A percentile compares a stretch with the other conserved stretches of the same genome.
phyloP scores from a whole-genome alignment of 1,140 invertebrate species.

The Bradynema listronoti region DNA sequence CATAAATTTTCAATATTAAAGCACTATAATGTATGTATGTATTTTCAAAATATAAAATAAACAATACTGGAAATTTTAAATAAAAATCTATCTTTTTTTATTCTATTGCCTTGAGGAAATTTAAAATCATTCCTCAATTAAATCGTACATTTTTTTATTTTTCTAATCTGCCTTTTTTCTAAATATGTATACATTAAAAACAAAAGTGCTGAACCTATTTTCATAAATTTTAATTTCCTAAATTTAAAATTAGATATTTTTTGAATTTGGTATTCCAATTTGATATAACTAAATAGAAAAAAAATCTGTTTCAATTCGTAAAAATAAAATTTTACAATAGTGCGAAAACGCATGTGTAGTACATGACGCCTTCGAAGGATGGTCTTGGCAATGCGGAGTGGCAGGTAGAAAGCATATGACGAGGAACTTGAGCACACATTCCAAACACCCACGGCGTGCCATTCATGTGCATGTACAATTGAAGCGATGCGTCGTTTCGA shows the following conservation, averaged over 20 bases:
- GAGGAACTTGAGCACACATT: constrained; percentile 73
- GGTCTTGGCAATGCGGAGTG: constrained; percentile 70
- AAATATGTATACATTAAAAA: background rate
- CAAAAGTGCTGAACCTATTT: background rate
- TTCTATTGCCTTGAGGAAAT: background rate
- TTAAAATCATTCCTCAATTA: no score
- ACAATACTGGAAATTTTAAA: no score
- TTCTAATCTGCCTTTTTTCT: background rate
- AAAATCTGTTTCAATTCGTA: background rate
- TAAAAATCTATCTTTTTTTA: background rate
- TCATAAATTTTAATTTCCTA: background rate
- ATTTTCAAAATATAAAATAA: no score
- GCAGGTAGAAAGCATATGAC: constrained; percentile 70
- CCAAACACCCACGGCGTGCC: constrained; percentile 68
- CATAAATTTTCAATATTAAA: no score
- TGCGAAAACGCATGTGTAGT: constrained; percentile 65
- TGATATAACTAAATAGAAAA: background rate
- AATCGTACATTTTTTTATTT: no score
- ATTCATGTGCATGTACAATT: constrained; percentile 61
- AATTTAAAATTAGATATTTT: background rate
- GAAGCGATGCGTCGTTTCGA: constrained; percentile 66
- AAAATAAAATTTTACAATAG: constrained; percentile 42
- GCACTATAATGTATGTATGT: no score
- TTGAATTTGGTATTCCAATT: no score
- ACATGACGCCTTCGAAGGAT: constrained; percentile 71